Evolutionary conservation across 2,888 invertebrate genomes (phyloP).

Genomic region (Epsilonema sp.): DNA sequence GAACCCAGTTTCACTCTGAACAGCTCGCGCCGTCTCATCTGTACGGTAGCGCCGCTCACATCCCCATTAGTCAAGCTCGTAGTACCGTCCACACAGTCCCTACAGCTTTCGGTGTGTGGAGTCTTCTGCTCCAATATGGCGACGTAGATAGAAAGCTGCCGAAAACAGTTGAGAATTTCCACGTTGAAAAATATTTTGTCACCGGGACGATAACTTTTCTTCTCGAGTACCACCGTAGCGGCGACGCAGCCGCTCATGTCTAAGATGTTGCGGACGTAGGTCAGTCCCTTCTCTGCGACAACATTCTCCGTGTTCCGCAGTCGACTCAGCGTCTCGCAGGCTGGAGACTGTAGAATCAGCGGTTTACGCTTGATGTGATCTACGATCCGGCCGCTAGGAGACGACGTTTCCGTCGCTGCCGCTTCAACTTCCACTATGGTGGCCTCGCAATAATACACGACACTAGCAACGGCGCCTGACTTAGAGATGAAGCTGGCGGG

Average conservation of each 20-base stretch:
- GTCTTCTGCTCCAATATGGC: no score
- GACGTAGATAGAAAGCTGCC: conserved; percentile 7
- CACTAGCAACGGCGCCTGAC: background rate
- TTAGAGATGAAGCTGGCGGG: background rate
- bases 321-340: background rate
- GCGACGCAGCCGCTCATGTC: conserved; percentile 10
- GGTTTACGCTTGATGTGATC: conserved; percentile 6
- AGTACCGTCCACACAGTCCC: no score
- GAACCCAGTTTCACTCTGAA: background rate
- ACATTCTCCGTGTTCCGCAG: background rate
- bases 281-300: background rate
- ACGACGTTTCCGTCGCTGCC: no score
- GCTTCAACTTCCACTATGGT: no score
- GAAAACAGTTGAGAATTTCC: conserved; percentile 11
- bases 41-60: no score
- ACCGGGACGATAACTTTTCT: background rate
- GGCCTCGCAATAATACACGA: conserved; percentile 2
- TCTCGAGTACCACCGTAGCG: conserved; percentile 4
- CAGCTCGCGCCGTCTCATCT: background rate
- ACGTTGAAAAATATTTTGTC: conserved; percentile 8
- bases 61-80: no score
- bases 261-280: conserved; percentile 9
- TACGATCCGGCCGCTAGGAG: background rate
- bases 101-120: no score
- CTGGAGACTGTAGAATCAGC: background rate